phyloP scores from a whole-genome alignment of 2,113 vertebrate genomes.

The Rhea americana region DNA sequence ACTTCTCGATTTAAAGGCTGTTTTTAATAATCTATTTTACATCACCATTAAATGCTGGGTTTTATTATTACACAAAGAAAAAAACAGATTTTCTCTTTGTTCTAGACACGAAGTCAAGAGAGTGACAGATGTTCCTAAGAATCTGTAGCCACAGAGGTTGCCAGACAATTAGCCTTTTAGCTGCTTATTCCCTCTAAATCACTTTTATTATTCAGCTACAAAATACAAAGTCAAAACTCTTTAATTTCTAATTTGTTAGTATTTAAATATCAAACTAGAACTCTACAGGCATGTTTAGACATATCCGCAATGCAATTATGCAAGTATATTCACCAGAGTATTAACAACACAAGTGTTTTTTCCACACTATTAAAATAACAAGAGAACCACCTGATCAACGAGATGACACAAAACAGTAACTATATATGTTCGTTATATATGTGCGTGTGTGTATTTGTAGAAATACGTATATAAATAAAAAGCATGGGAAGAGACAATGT shows the following conservation, averaged over 20 bases:
- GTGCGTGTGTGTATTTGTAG: not conserved
- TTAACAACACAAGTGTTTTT: not conserved
- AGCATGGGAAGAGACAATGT: rapidly evolving
- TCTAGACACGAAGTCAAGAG: not conserved
- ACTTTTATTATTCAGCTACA: not conserved
- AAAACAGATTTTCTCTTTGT: not conserved
- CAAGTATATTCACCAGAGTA: not conserved
- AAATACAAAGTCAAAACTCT: not conserved
- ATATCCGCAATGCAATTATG: not conserved
- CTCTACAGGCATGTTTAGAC: not conserved
- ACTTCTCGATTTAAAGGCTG: not conserved
- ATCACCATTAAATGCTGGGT: not conserved
- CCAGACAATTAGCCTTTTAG: not conserved
- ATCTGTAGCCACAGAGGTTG: not conserved
- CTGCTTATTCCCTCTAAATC: not conserved
- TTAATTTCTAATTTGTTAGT: constrained; percentile 27
- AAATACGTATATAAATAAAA: not conserved
- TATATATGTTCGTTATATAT: too few species aligned
- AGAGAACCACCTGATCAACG: not conserved
- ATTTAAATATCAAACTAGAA: constrained; percentile 17
- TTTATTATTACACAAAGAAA: not conserved
- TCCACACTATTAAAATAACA: not conserved
- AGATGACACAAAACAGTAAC: not conserved
- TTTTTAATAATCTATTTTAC: not conserved
- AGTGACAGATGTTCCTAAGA: not conserved